Evolutionary conservation across 1,140 invertebrate species (phyloP).

Genomic region (Drosophila ohnishii): DNA sequence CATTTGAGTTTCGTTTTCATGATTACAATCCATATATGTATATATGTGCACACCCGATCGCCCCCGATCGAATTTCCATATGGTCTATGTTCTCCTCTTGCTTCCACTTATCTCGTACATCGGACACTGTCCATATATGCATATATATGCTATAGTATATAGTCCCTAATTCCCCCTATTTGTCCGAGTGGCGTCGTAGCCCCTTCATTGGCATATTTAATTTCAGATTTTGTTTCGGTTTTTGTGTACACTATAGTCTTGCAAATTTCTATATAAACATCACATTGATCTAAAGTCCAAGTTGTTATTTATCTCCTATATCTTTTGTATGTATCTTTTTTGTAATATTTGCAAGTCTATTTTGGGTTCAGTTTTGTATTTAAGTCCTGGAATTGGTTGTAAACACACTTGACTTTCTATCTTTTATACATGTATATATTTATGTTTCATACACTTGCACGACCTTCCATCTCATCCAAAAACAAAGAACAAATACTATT

Average conservation of each 20-base stretch:
- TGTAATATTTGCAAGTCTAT: constrained; percentile 1
- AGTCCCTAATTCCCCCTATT: not conserved
- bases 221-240: constrained; percentile 7
- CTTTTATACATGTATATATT: not conserved
- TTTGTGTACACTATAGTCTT: not conserved
- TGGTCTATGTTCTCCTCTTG: not conserved
- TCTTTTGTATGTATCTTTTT: not conserved
- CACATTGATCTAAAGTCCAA: not conserved
- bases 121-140: not conserved
- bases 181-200: constrained; percentile 6
- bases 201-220: constrained; percentile 7
- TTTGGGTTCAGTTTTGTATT: not conserved
- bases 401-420: constrained; percentile 3
- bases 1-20: constrained; percentile 10
- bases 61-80: not conserved
- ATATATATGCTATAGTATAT: not conserved
- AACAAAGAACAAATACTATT: not conserved
- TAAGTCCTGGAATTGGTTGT: constrained; percentile 20
- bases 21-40: not conserved
- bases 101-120: not conserved
- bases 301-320: too few relatives aligned
- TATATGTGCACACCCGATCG: constrained; percentile 3
- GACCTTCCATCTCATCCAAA: not conserved
- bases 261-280: not conserved
- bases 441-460: not conserved